phyloP scores from a whole-genome alignment of 2,888 invertebrate species.

The Macropis europaea region DNA sequence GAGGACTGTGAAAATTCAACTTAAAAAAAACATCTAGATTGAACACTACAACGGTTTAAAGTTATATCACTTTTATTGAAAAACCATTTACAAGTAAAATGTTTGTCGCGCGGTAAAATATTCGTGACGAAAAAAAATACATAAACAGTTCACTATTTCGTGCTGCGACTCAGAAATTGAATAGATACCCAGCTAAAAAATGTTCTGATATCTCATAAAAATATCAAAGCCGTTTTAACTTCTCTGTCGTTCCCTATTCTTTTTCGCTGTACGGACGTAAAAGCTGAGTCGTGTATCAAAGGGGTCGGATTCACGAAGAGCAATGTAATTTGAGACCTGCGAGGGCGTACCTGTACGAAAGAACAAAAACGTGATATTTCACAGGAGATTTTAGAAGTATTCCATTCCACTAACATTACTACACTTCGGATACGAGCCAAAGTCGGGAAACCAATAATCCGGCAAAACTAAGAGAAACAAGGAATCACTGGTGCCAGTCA shows the following conservation, averaged over 20 bases:
- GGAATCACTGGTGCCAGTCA: constrained; percentile 27
- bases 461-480: constrained; percentile 32
- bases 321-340: constrained; percentile 21
- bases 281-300: constrained; percentile 28
- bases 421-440: constrained; percentile 1
- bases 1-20: too few species aligned
- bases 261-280: not conserved
- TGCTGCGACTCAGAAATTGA: not conserved
- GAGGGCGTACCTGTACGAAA: not conserved
- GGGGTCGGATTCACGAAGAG: constrained; percentile 2
- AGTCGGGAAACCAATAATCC: constrained; percentile 46
- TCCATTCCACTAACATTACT: constrained; percentile 1
- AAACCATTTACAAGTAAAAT: not conserved
- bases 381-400: constrained; percentile 35
- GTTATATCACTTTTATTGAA: not conserved
- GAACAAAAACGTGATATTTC: constrained; percentile 38
- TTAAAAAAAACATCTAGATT: too few species aligned
- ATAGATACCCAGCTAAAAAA: not conserved
- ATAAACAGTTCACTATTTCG: constrained; percentile 4
- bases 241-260: not conserved
- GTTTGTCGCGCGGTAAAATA: not conserved
- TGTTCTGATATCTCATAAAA: constrained; percentile 21
- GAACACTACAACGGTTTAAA: too few species aligned
- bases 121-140: not conserved
- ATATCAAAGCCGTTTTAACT: constrained; percentile 6